A percentile compares a stretch with the other conserved stretches of the same genome.
phyloP scores from a whole-genome alignment of 1,140 invertebrate species.

The silkworm (Bombyx mori) region ASM3026992v2 NC_085110.1:11782501-11783000 shows the following conservation, averaged over 20 bases:
- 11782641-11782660: slow-evolving; percentile 25
- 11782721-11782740: slow-evolving; percentile 51
- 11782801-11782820: slow-evolving; percentile 66
- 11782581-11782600: too few species aligned
- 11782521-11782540: too few species aligned
- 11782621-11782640: slow-evolving; percentile 37
- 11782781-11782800: slow-evolving; percentile 66
- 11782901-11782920: too few species aligned
- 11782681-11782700: slow-evolving; percentile 59
- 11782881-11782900: neutral
- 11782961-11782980: too few species aligned
- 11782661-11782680: slow-evolving; percentile 18
- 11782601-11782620: too few species aligned
- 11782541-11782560: too few species aligned
- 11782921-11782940: too few species aligned
- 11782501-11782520: too few species aligned
- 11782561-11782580: too few species aligned
- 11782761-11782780: slow-evolving; percentile 72
- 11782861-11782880: neutral
- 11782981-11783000: too few species aligned
- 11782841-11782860: slow-evolving; percentile 30
- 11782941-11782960: too few species aligned
- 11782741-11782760: slow-evolving; percentile 71
- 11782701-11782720: slow-evolving; percentile 63
- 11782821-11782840: slow-evolving; percentile 60